Base-by-base conservation (phyloP, 2,113 vertebrate genomes). In the Pangasianodon hypophthalmus region DNA sequence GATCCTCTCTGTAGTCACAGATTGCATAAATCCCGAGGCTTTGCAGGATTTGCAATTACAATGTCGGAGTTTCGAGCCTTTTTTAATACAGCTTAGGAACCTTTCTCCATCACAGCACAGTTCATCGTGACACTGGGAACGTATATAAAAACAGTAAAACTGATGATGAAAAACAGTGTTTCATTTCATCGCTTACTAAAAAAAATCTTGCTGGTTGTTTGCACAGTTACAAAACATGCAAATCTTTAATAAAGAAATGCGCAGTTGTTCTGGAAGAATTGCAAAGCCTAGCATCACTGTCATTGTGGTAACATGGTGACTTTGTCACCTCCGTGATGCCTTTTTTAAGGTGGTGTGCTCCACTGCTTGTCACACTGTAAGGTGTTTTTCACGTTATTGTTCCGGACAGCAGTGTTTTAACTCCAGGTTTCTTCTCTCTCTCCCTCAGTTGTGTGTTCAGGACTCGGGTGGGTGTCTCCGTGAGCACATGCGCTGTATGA, bases 401-500 rank as follows among this genome's bases (percentile, higher is more conserved):
- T 81, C 2, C 5, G 1, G 16, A 54, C 29, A 32, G 11, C 13
- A 62, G 29, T 62, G 52, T 67, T 24, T 67, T 56, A 79, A 69
- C 84, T 9, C 79, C 9, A 83, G n/a, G 89, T 44, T 44, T 16
- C 91, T 80, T 93, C 19, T 93, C 54, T 90, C 4, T 92, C 18
- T 52, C 88, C 37, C 89, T 85, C 89, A 98, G 98, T 91, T 97
- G 95, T 97, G 97, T 95, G 92, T 96, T 88, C 95, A 96, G 90
- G 97, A 97, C 48, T 96, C 96, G 0, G 92, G 95, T 0, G 96
- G 96, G 83, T 94, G 95, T 54, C 92, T 94, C 56, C 91, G 93
- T 75, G 95, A 92, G 21, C 97, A 98, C 54, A 96, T 98, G 97
- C 96, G 95, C 88, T 95, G 94, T 89, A 95, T 97, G 93, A 94